Evolutionary conservation across 2,113 vertebrate species (phyloP).

Genomic region (Phocoena sinus): DNA sequence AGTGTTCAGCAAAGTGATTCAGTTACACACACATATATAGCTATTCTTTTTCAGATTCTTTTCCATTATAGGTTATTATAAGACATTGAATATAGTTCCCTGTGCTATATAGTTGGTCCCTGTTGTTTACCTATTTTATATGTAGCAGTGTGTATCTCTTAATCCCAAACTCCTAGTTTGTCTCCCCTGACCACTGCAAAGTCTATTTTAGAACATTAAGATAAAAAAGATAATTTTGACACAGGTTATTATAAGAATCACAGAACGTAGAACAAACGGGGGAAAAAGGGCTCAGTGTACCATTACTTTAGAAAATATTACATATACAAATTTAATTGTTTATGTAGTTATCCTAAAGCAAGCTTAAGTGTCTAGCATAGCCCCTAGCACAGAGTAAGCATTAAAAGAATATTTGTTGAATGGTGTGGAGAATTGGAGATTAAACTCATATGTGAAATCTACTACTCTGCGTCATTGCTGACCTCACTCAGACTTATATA

Average conservation of each 20-base stretch:
- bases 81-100: not conserved
- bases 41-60: not conserved
- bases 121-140: not conserved
- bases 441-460: not conserved
- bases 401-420: not conserved
- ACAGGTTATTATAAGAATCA: not conserved
- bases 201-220: not conserved
- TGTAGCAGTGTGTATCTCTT: not conserved
- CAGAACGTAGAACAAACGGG: not conserved
- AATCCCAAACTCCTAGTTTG: not conserved
- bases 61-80: not conserved
- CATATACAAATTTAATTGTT: not conserved
- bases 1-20: not conserved
- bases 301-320: not conserved
- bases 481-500: not conserved
- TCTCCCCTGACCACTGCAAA: not conserved
- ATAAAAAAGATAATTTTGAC: conserved; percentile 16
- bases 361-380: not conserved
- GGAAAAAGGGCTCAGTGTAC: not conserved
- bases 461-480: not conserved
- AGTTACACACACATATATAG: not conserved
- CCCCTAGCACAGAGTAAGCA: not conserved
- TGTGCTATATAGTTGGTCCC: not conserved
- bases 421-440: not conserved
- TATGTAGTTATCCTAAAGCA: not conserved